A percentile compares a stretch with the other conserved stretches of the same genome.
These are phyloP conservation scores for Apostichopus leukothele DNA, from an alignment of 53 echinoderm and acorn worm species.

Conservation along the genomic window DNA sequence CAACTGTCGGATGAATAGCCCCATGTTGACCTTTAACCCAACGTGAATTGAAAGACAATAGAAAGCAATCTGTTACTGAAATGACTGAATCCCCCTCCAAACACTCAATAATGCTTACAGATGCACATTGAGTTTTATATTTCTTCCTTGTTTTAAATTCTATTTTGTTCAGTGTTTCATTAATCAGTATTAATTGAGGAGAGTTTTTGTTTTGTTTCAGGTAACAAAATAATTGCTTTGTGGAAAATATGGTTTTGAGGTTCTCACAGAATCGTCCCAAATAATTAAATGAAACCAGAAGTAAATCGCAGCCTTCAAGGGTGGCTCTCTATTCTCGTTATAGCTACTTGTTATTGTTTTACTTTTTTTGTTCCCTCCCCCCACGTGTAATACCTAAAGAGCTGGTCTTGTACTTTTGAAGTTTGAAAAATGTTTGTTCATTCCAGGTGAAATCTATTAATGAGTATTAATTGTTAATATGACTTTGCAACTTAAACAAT, in stretches of 20 bases:
- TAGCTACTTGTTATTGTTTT: too few species aligned
- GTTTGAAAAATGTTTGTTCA: too few species aligned
- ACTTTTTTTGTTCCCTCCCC: too few species aligned
- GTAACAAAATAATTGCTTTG: background rate
- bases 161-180: background rate
- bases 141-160: conserved; percentile 1
- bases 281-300: background rate
- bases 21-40: background rate
- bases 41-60: background rate
- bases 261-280: background rate
- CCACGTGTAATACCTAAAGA: too few species aligned
- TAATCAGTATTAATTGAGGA: background rate
- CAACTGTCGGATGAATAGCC: background rate
- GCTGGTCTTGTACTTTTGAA: too few species aligned
- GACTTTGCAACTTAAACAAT: too few species aligned
- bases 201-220: background rate
- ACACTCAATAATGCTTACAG: background rate
- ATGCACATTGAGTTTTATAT: background rate
- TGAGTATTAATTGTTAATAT: too few species aligned
- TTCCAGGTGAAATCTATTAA: too few species aligned
- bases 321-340: background rate
- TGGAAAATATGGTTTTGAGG: background rate
- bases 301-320: background rate
- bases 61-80: background rate
- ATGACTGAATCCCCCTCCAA: background rate